phyloP scores from a whole-genome alignment of 1,140 invertebrate species.

The Bombus picipes region DNA sequence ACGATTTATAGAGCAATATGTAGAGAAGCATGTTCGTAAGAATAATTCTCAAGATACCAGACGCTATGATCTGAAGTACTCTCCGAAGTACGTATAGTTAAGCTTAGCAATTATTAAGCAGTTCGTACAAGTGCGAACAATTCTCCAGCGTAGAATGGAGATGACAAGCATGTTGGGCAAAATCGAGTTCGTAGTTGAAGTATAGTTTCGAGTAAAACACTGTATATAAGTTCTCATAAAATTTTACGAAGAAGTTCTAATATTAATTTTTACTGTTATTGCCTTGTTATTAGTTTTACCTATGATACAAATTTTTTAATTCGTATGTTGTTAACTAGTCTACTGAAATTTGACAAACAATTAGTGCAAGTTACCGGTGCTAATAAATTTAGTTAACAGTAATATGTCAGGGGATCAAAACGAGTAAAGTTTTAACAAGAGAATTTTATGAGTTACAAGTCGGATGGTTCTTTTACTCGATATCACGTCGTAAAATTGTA shows the following conservation, averaged over 20 bases:
- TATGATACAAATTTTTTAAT: no score
- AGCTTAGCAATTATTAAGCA: slow-evolving; percentile 10
- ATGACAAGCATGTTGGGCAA: neutral
- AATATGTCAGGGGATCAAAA: no score
- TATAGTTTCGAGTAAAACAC: neutral
- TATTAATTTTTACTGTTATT: neutral
- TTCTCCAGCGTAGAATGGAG: neutral
- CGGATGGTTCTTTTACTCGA: no score
- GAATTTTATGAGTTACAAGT: no score
- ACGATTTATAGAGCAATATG: neutral
- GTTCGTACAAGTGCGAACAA: neutral
- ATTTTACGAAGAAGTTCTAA: neutral
- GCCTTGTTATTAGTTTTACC: neutral
- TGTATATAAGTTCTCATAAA: neutral
- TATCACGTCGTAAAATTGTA: no score
- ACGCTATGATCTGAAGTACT: neutral
- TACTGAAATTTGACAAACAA: no score
- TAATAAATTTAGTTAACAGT: no score
- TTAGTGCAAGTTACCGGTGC: no score
- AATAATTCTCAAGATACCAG: neutral
- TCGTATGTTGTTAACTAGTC: no score
- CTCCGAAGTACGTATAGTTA: neutral
- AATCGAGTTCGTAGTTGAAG: neutral
- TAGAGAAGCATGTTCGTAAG: neutral
- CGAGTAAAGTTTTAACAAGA: no score